Percentiles rank a stretch among this genome's conserved stretches.
phyloP scores from a whole-genome alignment of 2,797 vertebrate species.

The Lateolabrax maculatus region DNA sequence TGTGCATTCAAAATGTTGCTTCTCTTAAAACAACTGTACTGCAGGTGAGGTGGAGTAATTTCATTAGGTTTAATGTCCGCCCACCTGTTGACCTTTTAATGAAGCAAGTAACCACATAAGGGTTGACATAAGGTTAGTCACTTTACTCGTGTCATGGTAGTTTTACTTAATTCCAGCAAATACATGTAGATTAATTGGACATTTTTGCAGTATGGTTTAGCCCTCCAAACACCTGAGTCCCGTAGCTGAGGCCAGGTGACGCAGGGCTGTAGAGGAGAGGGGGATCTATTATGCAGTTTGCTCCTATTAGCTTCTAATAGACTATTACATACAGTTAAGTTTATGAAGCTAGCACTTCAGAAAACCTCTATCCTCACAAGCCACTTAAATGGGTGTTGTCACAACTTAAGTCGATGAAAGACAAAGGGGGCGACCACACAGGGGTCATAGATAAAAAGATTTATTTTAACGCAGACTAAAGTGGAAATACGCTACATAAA shows the following conservation, averaged over 20 bases:
- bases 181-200: slow-evolving; percentile 15
- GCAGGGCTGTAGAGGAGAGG: slow-evolving; percentile 4
- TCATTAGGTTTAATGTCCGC: slow-evolving; percentile 21
- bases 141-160: slow-evolving; percentile 13
- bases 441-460: slow-evolving; percentile 14
- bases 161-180: slow-evolving; percentile 34
- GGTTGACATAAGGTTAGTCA: slow-evolving; percentile 14
- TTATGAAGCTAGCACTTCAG: slow-evolving; percentile 8
- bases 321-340: slow-evolving; percentile 13
- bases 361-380: slow-evolving; percentile 20
- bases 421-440: neutral
- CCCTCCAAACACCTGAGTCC: slow-evolving; percentile 38
- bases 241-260: slow-evolving; percentile 30
- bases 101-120: slow-evolving; percentile 28
- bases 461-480: neutral
- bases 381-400: slow-evolving; percentile 17
- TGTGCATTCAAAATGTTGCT: no score
- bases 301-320: slow-evolving; percentile 38
- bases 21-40: slow-evolving; percentile 12
- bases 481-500: neutral
- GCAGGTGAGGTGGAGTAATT: slow-evolving; percentile 26
- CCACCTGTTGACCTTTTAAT: slow-evolving; percentile 33
- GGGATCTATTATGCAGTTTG: slow-evolving; percentile 16
- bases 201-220: slow-evolving; percentile 10
- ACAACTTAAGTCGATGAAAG: neutral